phyloP scores from a whole-genome alignment of 2,888 invertebrate genomes.

The Laothoe populi region DNA sequence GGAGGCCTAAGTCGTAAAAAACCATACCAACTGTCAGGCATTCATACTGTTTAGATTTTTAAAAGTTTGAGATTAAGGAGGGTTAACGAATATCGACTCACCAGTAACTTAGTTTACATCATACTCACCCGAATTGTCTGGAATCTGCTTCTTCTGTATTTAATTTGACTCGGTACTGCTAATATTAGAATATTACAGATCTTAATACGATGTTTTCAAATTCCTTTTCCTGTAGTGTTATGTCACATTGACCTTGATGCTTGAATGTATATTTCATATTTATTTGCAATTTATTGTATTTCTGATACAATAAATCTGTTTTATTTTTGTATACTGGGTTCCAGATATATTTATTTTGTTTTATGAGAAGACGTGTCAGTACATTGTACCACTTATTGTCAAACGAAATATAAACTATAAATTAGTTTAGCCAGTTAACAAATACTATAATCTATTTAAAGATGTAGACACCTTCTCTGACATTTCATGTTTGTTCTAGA shows the following conservation, averaged over 20 bases:
- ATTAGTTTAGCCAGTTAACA: neutral
- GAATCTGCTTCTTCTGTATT: too few relatives aligned
- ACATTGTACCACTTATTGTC: neutral
- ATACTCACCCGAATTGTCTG: too few relatives aligned
- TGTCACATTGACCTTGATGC: neutral
- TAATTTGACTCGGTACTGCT: too few relatives aligned
- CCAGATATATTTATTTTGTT: neutral
- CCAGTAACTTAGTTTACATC: too few relatives aligned
- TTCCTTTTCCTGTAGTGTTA: neutral
- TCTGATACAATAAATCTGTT: neutral
- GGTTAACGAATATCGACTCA: too few relatives aligned
- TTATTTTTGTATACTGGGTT: neutral
- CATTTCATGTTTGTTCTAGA: conserved; percentile 47
- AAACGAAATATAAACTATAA: neutral
- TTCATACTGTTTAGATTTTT: too few relatives aligned
- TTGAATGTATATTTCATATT: neutral
- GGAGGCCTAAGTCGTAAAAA: too few relatives aligned
- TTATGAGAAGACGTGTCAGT: neutral
- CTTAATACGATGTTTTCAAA: neutral
- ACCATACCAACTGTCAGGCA: too few relatives aligned
- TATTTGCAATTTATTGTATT: neutral
- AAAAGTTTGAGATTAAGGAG: too few relatives aligned
- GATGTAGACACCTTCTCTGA: conserved; percentile 21
- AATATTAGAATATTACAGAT: too few relatives aligned
- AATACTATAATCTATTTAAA: conserved; percentile 6